A percentile compares a stretch with the other conserved stretches of the same genome.
phyloP scores from a whole-genome alignment of 1,140 invertebrate species.

The Anastrepha obliqua region DNA sequence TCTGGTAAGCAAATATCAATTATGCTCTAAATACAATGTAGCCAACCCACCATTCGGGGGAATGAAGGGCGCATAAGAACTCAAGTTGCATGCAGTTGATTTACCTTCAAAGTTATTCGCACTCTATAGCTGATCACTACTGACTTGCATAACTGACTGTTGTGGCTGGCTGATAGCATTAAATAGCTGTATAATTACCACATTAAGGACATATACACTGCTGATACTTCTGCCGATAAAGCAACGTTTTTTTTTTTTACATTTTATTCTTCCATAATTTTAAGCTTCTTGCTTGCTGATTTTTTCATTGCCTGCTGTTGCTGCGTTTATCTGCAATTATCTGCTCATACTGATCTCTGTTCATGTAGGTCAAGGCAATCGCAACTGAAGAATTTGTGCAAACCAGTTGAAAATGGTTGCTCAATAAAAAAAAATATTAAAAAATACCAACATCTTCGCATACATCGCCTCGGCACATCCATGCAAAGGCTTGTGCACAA shows the following conservation, averaged over 20 bases:
- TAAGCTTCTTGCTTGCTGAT: background rate
- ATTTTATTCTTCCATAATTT: background rate
- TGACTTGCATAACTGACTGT: background rate
- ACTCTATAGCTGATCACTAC: background rate
- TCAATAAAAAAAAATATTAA: background rate
- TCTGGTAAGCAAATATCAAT: too few species aligned
- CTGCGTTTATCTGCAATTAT: background rate
- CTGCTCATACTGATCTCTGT: background rate
- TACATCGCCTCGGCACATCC: too few species aligned
- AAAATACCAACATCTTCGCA: background rate
- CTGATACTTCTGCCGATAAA: too few species aligned
- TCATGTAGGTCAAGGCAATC: conserved; percentile 47
- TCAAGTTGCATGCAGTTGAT: background rate
- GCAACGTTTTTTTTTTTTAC: background rate
- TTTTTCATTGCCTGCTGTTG: background rate
- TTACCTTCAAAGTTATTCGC: background rate
- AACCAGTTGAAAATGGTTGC: conserved; percentile 2
- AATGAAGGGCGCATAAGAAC: background rate
- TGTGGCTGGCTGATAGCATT: background rate
- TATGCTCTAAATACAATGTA: too few species aligned
- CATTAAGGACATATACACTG: background rate
- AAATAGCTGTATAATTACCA: conserved; percentile 1
- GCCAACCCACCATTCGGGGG: too few species aligned
- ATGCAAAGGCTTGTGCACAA: background rate
- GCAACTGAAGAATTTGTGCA: background rate